Evolutionary conservation across 2,113 vertebrate genomes (phyloP).

Genomic region (Pipra filicauda): DNA sequence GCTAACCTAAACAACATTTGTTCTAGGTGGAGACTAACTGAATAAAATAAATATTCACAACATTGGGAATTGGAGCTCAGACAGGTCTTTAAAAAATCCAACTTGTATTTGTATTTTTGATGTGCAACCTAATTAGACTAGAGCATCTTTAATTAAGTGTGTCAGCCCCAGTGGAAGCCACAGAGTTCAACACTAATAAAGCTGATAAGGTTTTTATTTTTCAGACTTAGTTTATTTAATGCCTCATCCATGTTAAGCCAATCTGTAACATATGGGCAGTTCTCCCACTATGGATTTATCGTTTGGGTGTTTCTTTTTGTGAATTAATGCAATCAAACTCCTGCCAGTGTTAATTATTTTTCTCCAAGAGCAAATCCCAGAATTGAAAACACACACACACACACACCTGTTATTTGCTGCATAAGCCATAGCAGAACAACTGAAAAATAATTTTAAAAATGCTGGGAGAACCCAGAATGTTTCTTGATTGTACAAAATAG

Average conservation of each 20-base stretch:
- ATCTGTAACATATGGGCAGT: slow-evolving; percentile 81
- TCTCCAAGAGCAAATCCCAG: slow-evolving; percentile 73
- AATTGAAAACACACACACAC: slow-evolving; percentile 62
- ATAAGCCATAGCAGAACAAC: background rate
- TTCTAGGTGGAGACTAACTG: background rate
- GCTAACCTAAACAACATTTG: background rate
- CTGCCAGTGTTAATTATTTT: slow-evolving; percentile 80
- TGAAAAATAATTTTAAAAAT: background rate
- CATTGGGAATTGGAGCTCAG: slow-evolving; percentile 56
- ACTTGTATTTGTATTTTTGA: slow-evolving; percentile 78
- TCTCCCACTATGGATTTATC: slow-evolving; percentile 77
- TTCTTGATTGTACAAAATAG: background rate
- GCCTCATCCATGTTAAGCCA: slow-evolving; percentile 79
- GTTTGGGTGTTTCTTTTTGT: slow-evolving; percentile 73
- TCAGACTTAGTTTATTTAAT: slow-evolving; percentile 80
- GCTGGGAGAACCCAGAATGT: background rate
- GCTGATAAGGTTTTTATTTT: slow-evolving; percentile 82
- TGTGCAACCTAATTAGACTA: slow-evolving; percentile 82
- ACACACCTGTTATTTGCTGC: slow-evolving; percentile 64
- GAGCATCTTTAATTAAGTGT: slow-evolving; percentile 84
- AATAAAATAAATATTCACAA: slow-evolving; percentile 63
- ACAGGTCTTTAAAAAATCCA: slow-evolving; percentile 61
- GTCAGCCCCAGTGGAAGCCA: slow-evolving; percentile 77
- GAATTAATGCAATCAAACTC: slow-evolving; percentile 78
- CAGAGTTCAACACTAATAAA: slow-evolving; percentile 81